Base-by-base conservation (phyloP, 2,888 invertebrate species). In the Ramazzottius varieornatus region DNA sequence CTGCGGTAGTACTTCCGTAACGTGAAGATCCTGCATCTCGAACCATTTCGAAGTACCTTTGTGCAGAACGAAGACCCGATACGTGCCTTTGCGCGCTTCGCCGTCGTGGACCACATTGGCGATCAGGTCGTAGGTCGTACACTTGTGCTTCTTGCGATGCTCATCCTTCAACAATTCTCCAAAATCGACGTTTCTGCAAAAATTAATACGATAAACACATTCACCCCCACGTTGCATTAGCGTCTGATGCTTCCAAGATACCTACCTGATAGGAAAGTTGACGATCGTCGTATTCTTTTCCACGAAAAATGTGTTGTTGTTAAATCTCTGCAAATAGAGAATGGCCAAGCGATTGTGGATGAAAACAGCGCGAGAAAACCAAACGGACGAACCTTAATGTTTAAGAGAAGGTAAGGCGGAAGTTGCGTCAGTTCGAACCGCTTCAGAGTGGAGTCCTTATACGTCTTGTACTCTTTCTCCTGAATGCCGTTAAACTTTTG, bases 251-350 rank as follows among this genome's bases (percentile, higher is more conserved):
- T 13, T 32, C 32, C 16, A 13, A 65, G 20, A 33, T 8, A 63
- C 34, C 33, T 80, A 93, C 90, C 91, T 93, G 67, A 98, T 91
- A 1, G 98, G 98, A 75, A 99, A 99, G 76, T 99, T 99, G 1
- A 99, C 96, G 73, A 99, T 99, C 0, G 98, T 99, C 1, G 94
- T 94, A 80, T 99, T 99, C 78, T 99, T 99, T 76, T 99, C 98
- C 29, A 93, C 83, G 73, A 93, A 98, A 78, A 96, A 99, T 2
- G 92, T 93, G 75, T 98, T 99, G 78, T 93, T 98, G 0, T 93
- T 94, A 76, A 99, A 99, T 68, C 98, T 81, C 80, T 83, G 75
- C 65, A 76, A 76, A 68, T 65, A 66, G 71, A 69, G 67, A 68
- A 64, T 64, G 33, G 32, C 2, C 63, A 13, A 65, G 40, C 4